Evolutionary conservation across 2,113 vertebrate genomes (phyloP), one percentile per base, ranked within the genome.

Genomic region (Xenopus laevis): DNA sequence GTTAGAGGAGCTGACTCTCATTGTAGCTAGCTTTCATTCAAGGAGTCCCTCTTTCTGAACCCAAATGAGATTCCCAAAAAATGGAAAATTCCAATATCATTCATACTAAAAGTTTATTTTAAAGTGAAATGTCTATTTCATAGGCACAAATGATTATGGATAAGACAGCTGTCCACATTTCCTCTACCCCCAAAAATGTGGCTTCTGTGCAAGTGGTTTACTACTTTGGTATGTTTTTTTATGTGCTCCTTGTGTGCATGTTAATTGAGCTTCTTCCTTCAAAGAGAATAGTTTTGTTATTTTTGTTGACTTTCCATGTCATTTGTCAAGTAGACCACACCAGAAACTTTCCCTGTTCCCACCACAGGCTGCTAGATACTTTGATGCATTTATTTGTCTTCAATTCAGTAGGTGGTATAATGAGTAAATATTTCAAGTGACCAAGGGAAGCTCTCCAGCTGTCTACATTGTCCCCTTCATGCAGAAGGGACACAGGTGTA

Each of bases 171-270:
- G 33, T 7, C 8, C 6, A 40, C 33, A 40, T 40, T 40, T 40
- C 33, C 33, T 40, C 33, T 40, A 40, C 2, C 33, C 4, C 33
- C 2, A 6, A 40, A 40, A 40, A 40, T 40, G 33, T 5, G 1
- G 6, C 33, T 40, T 40, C 33, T 40, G 6, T 40, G 33, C 33
- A 33, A 6, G 30, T 33, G 33, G 33, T 40, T 40, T 40, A 40
- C 8, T 33, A 33, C 30, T 33, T 33, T 33, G 30, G 30, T 33
- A 6, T 33, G 30, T n/a, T 40, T 46, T 66, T 18, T 53, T 68
- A 21, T 67, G 65, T 68, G 21, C 53, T 68, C 65, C 47, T 53
- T 68, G 47, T 68, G 23, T 55, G 53, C 16, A 17, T 68, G 46
- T 17, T 47, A 68, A 68, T 68, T 23, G 12, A 12, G 7, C 33